Conservation (phyloP, 2,113 vertebrate genomes). For the Larimichthys crocea region DNA sequence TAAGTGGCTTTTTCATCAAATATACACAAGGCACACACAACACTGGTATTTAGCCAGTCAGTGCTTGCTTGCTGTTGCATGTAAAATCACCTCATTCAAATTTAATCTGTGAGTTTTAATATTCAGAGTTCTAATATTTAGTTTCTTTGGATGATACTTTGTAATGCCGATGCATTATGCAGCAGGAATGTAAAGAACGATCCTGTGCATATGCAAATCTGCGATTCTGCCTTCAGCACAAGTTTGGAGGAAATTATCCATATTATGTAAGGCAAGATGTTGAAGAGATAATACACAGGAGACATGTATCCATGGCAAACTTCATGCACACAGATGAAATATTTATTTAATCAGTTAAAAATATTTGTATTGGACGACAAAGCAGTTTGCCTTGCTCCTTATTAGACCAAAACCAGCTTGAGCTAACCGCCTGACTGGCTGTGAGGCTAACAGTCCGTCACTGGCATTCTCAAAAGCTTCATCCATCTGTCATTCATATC, state of each 20-base stretch:
- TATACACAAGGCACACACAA: not conserved
- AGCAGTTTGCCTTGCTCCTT: not conserved
- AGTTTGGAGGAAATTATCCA: constrained; percentile 40
- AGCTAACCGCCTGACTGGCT: not conserved
- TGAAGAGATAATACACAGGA: constrained; percentile 18
- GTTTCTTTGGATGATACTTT: constrained; percentile 48
- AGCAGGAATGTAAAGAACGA: constrained; percentile 19
- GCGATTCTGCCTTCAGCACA: constrained; percentile 42
- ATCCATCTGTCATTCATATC: not conserved
- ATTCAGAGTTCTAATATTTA: constrained; percentile 66
- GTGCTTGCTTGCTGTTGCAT: not conserved
- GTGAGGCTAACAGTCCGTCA: not conserved
- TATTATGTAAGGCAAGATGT: constrained; percentile 26
- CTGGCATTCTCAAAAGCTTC: constrained; percentile 3
- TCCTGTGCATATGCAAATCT: constrained; percentile 54
- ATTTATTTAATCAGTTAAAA: not conserved
- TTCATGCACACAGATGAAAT: not conserved
- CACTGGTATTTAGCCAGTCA: not conserved
- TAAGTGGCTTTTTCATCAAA: constrained; percentile 28
- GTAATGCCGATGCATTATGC: constrained; percentile 55
- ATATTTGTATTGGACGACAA: constrained; percentile 13
- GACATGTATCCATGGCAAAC: constrained; percentile 23
- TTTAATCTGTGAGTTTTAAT: constrained; percentile 33
- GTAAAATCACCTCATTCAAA: constrained; percentile 35
- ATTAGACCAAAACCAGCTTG: not conserved